These are phyloP conservation scores for Halocynthia aurantium DNA, from an alignment of 23 tunicate genomes.

Conservation along the genomic window DNA sequence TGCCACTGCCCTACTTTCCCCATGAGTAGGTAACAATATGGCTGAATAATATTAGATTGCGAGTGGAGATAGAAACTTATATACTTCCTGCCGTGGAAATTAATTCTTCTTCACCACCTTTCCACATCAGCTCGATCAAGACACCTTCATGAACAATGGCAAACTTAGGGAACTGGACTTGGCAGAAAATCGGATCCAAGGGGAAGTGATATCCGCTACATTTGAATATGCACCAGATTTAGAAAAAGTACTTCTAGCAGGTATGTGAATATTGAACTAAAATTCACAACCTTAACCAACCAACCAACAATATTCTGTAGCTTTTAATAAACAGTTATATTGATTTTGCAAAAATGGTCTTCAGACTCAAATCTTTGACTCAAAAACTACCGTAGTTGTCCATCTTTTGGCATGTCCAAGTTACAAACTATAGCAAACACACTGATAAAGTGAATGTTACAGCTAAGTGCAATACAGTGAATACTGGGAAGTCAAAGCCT, in stretches of 20 bases:
- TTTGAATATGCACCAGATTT: slow-evolving; percentile 27
- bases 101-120: neutral
- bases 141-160: slow-evolving; percentile 23
- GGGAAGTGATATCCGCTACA: neutral
- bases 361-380: no score
- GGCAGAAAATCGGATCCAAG: slow-evolving; percentile 13
- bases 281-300: neutral
- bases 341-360: no score
- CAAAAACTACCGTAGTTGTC: no score
- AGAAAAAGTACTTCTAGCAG: slow-evolving; percentile 29
- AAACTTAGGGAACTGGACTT: slow-evolving; percentile 27
- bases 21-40: neutral
- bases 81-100: neutral
- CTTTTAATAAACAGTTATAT: no score
- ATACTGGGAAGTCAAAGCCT: no score
- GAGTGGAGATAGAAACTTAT: neutral
- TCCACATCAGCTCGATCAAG: slow-evolving; percentile 9
- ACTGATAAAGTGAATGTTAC: no score
- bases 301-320: neutral
- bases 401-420: no score
- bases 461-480: no score
- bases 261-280: neutral
- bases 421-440: no score
- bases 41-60: neutral
- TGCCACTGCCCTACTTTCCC: no score